Evolutionary conservation across 2,113 vertebrate genomes (phyloP).

Genomic region (Symphodus melops): DNA sequence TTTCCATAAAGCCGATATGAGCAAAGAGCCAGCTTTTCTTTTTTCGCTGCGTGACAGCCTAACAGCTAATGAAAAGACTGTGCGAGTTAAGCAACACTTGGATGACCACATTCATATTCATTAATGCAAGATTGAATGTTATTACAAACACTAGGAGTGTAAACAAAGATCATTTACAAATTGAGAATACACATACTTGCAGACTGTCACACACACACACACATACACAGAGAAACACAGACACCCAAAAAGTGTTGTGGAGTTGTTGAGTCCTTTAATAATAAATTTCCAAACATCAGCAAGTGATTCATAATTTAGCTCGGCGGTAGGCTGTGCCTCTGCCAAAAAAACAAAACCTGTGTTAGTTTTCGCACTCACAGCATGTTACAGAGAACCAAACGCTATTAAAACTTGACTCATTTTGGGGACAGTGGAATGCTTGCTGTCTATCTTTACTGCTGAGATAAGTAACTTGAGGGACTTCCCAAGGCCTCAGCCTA

Average conservation of each 20-base stretch:
- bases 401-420: slow-evolving; percentile 57
- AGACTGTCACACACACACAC: slow-evolving; percentile 8
- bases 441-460: slow-evolving; percentile 57
- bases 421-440: slow-evolving; percentile 45
- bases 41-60: slow-evolving; percentile 33
- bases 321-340: slow-evolving; percentile 20
- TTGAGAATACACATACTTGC: slow-evolving; percentile 30
- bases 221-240: not conserved
- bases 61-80: slow-evolving; percentile 47
- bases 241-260: slow-evolving; percentile 6
- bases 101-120: slow-evolving; percentile 68
- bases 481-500: slow-evolving; percentile 73
- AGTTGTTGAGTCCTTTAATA: slow-evolving; percentile 49
- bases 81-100: slow-evolving; percentile 56
- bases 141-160: slow-evolving; percentile 51
- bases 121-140: slow-evolving; percentile 62
- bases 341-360: slow-evolving; percentile 29
- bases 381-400: slow-evolving; percentile 43
- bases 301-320: slow-evolving; percentile 61
- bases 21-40: slow-evolving; percentile 2
- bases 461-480: slow-evolving; percentile 73
- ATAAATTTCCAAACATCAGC: slow-evolving; percentile 58
- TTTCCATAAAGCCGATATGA: slow-evolving; percentile 28
- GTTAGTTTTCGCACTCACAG: slow-evolving; percentile 51
- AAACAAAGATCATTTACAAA: slow-evolving; percentile 67